Base-by-base conservation (phyloP, 2,797 vertebrate genomes). In the Serranus cabrilla region DNA sequence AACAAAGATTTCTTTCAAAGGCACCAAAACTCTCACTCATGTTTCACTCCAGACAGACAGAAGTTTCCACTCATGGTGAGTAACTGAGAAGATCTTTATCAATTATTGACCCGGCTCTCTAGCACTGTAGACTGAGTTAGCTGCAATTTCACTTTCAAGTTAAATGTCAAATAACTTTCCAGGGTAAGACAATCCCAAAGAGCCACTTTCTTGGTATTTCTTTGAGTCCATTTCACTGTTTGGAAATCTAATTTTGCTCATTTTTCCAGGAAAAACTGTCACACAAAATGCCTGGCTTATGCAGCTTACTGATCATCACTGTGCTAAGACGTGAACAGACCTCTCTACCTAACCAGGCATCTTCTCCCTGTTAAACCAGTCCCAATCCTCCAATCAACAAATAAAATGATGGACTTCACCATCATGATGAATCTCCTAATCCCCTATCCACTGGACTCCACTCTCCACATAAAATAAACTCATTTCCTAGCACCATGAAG, bases 31-130 rank as follows among this genome's bases (percentile, higher is more conserved):
- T 70, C 67, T 76, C 39, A 20, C 83, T 91, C 86, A 59, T 81
- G 85, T 92, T 91, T 89, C 89, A 78, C 69, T 74, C 31, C 55
- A 47, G 82, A 64, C 82, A 85, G 82, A 87, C 70, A 82, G 55
- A 81, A 54, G 71, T 66, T 79, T 51, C 54, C 71, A 82, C 69
- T 87, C 75, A 59, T 57, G 40, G 65, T 63, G 70, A 83, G 84
- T 87, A 90, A 91, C 81, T 82, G 87, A 92, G 84, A 91, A 79
- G 85, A 78, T 81, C 68, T 69, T 82, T 85, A 90, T 92, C 83
- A 90, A 90, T 91, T 88, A 92, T 89, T 91, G 82, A 91, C 76
- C 34, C 34, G 1, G 34, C 6, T 34, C 34, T 34, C 34, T 34
- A 74, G 61, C 74, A 72, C 11, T 54, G 71, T 43, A 56, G 52